phyloP scores from a whole-genome alignment of 2,888 invertebrate genomes.

The Protula sp. region DNA sequence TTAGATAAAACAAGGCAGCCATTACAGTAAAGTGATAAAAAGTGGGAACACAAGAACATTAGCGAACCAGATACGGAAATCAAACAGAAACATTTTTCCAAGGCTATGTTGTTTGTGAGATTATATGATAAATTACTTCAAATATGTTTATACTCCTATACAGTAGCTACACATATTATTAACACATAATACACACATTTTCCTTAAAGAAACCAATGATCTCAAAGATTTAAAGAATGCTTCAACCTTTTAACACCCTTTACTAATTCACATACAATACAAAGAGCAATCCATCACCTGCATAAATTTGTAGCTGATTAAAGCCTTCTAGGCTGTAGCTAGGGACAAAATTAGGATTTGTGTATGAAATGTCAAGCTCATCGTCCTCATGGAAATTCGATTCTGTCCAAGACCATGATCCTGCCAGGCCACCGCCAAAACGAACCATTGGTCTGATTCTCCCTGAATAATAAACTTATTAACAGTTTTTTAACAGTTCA shows the following conservation, averaged over 20 bases:
- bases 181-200: background rate
- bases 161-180: background rate
- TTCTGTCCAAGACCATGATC: constrained; percentile 6
- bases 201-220: background rate
- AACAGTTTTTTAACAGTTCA: background rate
- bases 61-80: too few relatives aligned
- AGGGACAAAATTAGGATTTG: constrained; percentile 1
- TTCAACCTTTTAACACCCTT: too few relatives aligned
- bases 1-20: too few relatives aligned
- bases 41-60: too few relatives aligned
- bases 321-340: background rate
- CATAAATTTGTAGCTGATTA: too few relatives aligned
- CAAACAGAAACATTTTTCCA: too few relatives aligned
- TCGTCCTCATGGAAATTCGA: constrained; percentile 6
- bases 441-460: background rate
- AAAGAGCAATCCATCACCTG: too few relatives aligned
- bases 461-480: background rate
- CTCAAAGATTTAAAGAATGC: background rate
- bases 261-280: too few relatives aligned
- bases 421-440: background rate
- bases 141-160: background rate
- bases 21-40: too few relatives aligned
- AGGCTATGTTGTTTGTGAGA: background rate
- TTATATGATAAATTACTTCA: too few relatives aligned
- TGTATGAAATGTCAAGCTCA: constrained; percentile 1